These are phyloP conservation scores for Lycaon pictus DNA, from an alignment of 2,113 vertebrate genomes.

Conservation along the genomic window DNA sequence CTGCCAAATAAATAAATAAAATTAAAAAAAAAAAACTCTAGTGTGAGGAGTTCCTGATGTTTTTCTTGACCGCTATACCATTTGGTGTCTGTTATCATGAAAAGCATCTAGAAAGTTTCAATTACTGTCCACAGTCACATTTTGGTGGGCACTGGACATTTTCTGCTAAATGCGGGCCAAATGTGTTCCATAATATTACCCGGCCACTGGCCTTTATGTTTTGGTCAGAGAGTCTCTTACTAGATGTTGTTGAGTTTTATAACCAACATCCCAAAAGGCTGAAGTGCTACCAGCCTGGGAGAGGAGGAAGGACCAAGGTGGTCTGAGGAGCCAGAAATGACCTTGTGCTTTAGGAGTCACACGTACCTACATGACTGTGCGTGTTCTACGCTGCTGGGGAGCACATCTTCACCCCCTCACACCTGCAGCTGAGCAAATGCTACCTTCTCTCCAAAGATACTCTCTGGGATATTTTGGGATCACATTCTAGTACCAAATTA, in stretches of 20 bases:
- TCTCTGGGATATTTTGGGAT: conserved; percentile 70
- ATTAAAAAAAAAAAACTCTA: background rate
- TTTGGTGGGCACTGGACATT: background rate
- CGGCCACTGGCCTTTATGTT: background rate
- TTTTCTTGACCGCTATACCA: background rate
- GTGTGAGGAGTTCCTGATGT: background rate
- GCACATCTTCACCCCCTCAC: background rate
- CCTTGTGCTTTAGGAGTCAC: background rate
- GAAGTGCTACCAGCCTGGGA: background rate
- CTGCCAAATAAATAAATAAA: too few species aligned
- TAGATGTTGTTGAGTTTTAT: background rate
- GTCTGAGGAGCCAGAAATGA: background rate
- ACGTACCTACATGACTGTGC: background rate
- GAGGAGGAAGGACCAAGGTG: background rate
- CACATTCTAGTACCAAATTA: conserved; percentile 66
- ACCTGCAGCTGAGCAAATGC: background rate
- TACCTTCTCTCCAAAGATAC: background rate
- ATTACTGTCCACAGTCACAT: background rate
- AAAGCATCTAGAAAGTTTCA: conserved; percentile 20
- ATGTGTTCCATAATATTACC: background rate
- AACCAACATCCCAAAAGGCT: background rate
- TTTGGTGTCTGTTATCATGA: background rate
- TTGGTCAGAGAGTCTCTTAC: background rate
- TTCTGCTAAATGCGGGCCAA: background rate
- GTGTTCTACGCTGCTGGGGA: background rate